Base-by-base conservation (phyloP, 1,140 invertebrate species). In the Drosophila pachea region DNA sequence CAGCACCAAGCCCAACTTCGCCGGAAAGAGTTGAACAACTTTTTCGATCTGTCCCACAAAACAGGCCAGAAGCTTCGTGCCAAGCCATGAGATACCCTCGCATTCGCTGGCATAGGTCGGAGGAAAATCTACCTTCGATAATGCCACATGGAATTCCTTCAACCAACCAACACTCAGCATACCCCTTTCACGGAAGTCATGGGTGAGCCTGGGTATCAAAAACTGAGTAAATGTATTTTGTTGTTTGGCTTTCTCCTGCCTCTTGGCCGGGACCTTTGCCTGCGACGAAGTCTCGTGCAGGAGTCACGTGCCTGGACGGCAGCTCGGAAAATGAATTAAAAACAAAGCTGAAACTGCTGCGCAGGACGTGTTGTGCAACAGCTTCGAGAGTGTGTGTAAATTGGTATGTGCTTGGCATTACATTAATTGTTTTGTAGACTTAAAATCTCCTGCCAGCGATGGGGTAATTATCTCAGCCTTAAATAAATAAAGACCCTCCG, bases 41-140 rank as follows among this genome's bases (percentile, higher is more conserved):
- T 82, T 82, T 83, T 78, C 78, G 74, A 78, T 75, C 74, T 78
- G 56, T 58, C 49, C 22, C 56, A 63, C 52, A 66, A 43, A 68
- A 42, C 45, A 35, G 9, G 16, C 52, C 32, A 32, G 16, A 59
- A 43, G 5, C 2, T 29, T 33, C 2, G n/a, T 43, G 12, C 4
- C 8, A n/a, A 8, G 40, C 7, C 29, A 16, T 2, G 40, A n/a
- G 5, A 32, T 45, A 33, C 54, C 6, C 54, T 56, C 12, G 22
- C 22, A 22, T 22, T 22, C 22, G 1, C 22, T 22, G 22, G 22
- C 1, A 2, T 22, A 22, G 22, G 22, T 22, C 22, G n/a, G n/a
- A 22, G 1, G 22, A 22, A 22, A 22, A 22, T 22, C 3, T 22
- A 22, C 1, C 22, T 22, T 22, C 22, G 22, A 22, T 1, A 1